Evolutionary conservation across 2,113 vertebrate species (phyloP).

Genomic region (Eurystomus gularis): DNA sequence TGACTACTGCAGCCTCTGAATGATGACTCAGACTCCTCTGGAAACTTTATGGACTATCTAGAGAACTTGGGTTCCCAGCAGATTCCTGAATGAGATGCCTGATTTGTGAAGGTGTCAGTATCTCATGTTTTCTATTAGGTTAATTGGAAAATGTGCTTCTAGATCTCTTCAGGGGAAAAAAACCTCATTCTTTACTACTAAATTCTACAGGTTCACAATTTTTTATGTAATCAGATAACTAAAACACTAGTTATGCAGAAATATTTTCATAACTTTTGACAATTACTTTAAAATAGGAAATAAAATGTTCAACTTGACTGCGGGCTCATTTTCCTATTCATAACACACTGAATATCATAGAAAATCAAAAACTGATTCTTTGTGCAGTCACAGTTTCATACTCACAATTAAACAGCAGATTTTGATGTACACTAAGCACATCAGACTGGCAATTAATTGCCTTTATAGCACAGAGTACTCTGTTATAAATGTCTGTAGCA

Average conservation of each 20-base stretch:
- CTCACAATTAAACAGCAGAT: constrained; percentile 52
- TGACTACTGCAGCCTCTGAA: not conserved
- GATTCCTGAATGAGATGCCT: not conserved
- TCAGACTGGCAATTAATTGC: constrained; percentile 55
- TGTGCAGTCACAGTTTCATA: not conserved
- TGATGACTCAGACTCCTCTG: not conserved
- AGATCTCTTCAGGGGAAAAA: not conserved
- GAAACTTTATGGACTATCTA: constrained; percentile 1
- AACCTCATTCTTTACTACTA: not conserved
- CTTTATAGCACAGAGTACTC: not conserved
- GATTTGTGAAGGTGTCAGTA: not conserved
- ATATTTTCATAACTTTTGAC: constrained; percentile 39
- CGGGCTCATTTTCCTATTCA: not conserved
- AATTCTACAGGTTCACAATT: not conserved
- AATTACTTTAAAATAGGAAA: constrained; percentile 14
- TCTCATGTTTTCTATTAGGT: not conserved
- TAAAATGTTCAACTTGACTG: constrained; percentile 8
- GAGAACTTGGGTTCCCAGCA: not conserved
- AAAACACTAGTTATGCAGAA: not conserved
- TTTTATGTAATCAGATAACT: constrained; percentile 1
- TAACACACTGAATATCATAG: constrained; percentile 1
- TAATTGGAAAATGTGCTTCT: constrained; percentile 1
- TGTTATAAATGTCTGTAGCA: not conserved
- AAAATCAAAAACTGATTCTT: constrained; percentile 54
- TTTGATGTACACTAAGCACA: constrained; percentile 36